phyloP scores from a whole-genome alignment of 1,140 invertebrate species.

The Protaetia brevitarsis region DNA sequence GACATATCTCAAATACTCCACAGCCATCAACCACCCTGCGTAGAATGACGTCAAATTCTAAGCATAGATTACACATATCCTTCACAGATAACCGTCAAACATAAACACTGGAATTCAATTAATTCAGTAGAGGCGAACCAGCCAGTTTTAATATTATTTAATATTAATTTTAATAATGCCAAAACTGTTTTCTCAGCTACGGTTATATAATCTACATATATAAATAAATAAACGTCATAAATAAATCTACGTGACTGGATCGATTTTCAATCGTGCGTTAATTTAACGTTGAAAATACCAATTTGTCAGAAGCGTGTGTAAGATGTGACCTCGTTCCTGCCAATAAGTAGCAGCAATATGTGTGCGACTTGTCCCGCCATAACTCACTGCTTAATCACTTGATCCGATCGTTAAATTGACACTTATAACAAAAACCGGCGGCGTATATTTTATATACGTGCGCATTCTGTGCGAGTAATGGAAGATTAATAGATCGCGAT shows the following conservation, averaged over 20 bases:
- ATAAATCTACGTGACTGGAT: background rate
- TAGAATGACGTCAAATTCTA: too few relatives aligned
- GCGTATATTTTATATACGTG: too few relatives aligned
- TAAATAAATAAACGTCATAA: background rate
- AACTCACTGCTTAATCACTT: background rate
- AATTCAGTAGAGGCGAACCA: background rate
- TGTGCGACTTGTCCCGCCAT: background rate
- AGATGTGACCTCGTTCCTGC: background rate
- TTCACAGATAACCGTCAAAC: too few relatives aligned
- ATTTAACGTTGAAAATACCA: background rate
- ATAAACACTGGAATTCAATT: background rate
- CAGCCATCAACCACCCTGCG: too few relatives aligned
- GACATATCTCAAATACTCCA: too few relatives aligned
- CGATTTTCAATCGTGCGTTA: background rate
- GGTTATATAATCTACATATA: background rate
- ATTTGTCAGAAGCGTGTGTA: background rate
- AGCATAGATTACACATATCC: too few relatives aligned
- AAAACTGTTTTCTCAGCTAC: background rate
- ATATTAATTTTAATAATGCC: background rate
- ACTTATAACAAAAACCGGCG: background rate
- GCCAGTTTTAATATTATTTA: too few relatives aligned
- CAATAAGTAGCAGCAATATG: background rate
- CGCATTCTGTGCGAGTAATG: too few relatives aligned
- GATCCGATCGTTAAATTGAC: background rate
- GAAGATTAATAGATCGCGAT: too few relatives aligned